Percentiles rank a stretch among this genome's conserved stretches.
Conservation (phyloP, 1,140 invertebrate genomes). For the Holcopasites calliopsidis region DNA sequence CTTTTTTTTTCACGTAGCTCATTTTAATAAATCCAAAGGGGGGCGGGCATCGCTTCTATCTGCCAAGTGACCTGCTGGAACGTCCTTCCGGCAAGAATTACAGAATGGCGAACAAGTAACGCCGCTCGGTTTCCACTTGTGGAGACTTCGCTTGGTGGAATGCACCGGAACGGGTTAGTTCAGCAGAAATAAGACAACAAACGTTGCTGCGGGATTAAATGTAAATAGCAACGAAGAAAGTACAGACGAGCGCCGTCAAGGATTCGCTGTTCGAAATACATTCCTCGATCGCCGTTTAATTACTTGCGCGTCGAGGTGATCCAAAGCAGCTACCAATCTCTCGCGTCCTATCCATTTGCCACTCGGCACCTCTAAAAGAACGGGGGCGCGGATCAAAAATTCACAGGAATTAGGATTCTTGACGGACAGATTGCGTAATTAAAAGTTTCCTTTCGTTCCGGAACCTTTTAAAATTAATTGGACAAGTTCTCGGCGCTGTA, state of each 20-base stretch:
- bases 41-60: background rate
- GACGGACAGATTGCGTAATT: constrained; percentile 44
- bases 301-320: too few species aligned
- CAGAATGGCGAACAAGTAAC: constrained; percentile 35
- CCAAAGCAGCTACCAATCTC: too few species aligned
- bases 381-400: constrained; percentile 8
- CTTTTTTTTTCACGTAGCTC: background rate
- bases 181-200: constrained; percentile 43
- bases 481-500: constrained; percentile 9
- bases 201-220: constrained; percentile 42
- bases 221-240: constrained; percentile 41
- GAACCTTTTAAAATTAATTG: constrained; percentile 47
- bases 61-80: constrained; percentile 29
- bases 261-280: constrained; percentile 25
- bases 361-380: background rate
- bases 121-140: constrained; percentile 34
- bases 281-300: background rate
- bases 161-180: constrained; percentile 30
- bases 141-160: constrained; percentile 31
- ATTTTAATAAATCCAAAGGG: constrained; percentile 30
- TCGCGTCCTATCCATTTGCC: background rate
- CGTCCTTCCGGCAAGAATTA: constrained; percentile 15
- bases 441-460: constrained; percentile 31
- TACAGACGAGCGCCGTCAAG: constrained; percentile 24
- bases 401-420: constrained; percentile 27